A percentile compares a stretch with the other conserved stretches of the same genome.
phyloP scores from a whole-genome alignment of 2,888 invertebrate species.

The Drosophila eohydei region DNA sequence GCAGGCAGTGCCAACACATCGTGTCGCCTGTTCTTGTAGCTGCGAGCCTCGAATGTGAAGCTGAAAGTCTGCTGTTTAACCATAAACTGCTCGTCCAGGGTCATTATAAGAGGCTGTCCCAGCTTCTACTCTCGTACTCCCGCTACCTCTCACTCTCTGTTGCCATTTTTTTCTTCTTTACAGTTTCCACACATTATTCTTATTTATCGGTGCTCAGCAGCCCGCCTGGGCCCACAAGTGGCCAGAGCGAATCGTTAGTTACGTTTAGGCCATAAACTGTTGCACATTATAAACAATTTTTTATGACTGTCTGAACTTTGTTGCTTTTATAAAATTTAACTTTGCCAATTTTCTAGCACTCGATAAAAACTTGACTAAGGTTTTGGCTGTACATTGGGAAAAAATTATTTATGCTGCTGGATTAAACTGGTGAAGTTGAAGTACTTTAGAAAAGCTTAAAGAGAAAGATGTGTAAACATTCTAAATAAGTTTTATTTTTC shows the following conservation, averaged over 20 bases:
- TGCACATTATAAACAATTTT: constrained; percentile 52
- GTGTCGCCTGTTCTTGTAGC: constrained; percentile 47
- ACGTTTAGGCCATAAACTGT: constrained; percentile 52
- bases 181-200: constrained; percentile 64
- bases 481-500: too few species aligned
- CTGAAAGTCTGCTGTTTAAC: constrained; percentile 64
- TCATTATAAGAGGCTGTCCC: constrained; percentile 59
- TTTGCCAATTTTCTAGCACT: constrained; percentile 20
- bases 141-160: constrained; percentile 2
- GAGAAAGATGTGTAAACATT: background rate
- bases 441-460: background rate
- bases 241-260: constrained; percentile 39
- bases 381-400: background rate
- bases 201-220: constrained; percentile 67
- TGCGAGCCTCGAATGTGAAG: constrained; percentile 35
- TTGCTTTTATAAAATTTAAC: constrained; percentile 11
- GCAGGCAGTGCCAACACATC: constrained; percentile 45
- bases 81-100: constrained; percentile 74
- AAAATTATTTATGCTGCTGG: background rate
- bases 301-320: constrained; percentile 24
- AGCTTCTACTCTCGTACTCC: constrained; percentile 8
- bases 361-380: constrained; percentile 4
- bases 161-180: constrained; percentile 6
- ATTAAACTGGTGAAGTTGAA: background rate
- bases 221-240: constrained; percentile 48